Evolutionary conservation across 2,888 invertebrate species (phyloP), one percentile per base, ranked within the genome.

Genomic region (Acleris holmiana): DNA sequence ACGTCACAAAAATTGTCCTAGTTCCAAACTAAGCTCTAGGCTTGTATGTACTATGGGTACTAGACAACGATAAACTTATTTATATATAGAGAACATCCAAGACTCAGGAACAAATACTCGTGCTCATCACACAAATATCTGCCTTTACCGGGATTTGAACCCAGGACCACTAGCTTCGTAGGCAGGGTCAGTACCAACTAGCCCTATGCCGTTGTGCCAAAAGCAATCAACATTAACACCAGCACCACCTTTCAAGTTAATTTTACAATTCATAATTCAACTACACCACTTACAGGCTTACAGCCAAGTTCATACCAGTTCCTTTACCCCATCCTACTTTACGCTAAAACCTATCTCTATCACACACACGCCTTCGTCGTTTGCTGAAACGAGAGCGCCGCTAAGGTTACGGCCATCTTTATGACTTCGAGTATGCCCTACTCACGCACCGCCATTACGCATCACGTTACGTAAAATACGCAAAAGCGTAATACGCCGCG

Each of bases 391-490:
- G 40, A 47, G 44, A 57, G 18, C 50, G 49, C 19, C 48, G 8
- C 35, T 35, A 64, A 64, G 59, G 64, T 64, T 49, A 59, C 29
- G 21, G 25, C 41, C 53, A 53, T 46, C 57, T 49, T 35, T 25
- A 49, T 40, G 18, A 40, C 40, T 8, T 2, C 35, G n/a, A 10
- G 51, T 35, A 51, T 2, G 44, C 50, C 35, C 35, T 35, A 13
- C 17, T 17, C 10, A 41, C 54, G 51, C 51, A 51, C 50, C 13
- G 35, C 35, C 23, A 55, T 47, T 56, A 56, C 46, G 47, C 44
- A 47, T 60, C 40, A 40, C 53, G 53, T 65, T 60, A 65, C 65
- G 65, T 55, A 59, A 65, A 51, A 50, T 59, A 68, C 50, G 61
- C 48, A 48, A 50, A 63, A 48, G 66, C 62, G 49, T 59, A 50